These are phyloP conservation scores for Oncorhynchus masou DNA, from an alignment of 2,113 vertebrate genomes.

Conservation along the genomic window DNA sequence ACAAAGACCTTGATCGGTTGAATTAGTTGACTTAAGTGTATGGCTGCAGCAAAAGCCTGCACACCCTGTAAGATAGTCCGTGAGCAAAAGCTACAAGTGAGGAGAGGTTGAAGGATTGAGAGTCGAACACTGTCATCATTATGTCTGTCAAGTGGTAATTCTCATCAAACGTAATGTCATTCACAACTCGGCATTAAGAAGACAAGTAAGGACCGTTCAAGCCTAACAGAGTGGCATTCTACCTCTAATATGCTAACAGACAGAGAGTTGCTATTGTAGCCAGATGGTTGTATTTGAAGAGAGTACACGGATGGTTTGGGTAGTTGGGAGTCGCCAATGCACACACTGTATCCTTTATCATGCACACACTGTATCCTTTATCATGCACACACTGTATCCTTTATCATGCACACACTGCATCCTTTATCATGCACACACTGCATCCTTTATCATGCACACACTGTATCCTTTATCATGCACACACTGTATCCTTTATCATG, in stretches of 20 bases:
- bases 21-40: too few species aligned
- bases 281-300: neutral
- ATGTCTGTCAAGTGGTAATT: neutral
- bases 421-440: too few species aligned
- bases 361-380: too few species aligned
- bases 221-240: neutral
- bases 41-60: neutral
- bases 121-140: neutral
- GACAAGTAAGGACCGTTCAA: neutral
- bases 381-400: too few species aligned
- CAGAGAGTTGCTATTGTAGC: neutral
- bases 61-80: neutral
- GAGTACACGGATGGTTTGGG: neutral
- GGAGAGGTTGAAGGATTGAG: neutral
- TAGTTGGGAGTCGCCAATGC: neutral
- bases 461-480: too few species aligned
- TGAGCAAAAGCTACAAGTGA: neutral
- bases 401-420: too few species aligned
- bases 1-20: too few species aligned
- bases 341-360: too few species aligned
- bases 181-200: neutral
- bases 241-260: neutral
- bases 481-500: too few species aligned
- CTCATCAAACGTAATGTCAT: neutral
- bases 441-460: too few species aligned